These are phyloP conservation scores for Drosophila gaucha DNA, from an alignment of 2,888 invertebrate species.

Conservation along the genomic window DNA sequence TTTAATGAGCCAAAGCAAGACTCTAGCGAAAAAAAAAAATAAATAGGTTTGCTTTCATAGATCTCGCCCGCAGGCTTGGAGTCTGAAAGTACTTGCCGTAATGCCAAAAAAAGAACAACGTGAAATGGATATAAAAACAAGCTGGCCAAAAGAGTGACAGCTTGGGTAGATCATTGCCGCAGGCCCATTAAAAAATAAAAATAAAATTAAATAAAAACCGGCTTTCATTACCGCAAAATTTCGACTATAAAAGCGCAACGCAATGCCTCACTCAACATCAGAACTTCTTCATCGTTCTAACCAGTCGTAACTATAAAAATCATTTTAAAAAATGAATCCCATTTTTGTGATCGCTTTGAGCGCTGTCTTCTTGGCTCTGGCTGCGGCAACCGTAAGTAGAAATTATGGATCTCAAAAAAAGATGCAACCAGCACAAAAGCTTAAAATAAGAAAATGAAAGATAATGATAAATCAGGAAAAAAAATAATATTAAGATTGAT, in stretches of 20 bases:
- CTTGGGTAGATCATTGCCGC: constrained; percentile 59
- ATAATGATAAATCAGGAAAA: neutral
- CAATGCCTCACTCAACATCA: constrained; percentile 41
- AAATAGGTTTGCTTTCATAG: constrained; percentile 45
- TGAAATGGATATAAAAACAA: constrained; percentile 25
- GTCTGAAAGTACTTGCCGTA: constrained; percentile 61
- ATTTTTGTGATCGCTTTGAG: constrained; percentile 63
- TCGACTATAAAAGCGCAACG: constrained; percentile 58
- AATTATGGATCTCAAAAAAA: neutral
- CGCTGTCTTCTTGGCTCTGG: constrained; percentile 57
- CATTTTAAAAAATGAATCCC: constrained; percentile 61
- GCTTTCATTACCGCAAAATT: constrained; percentile 36
- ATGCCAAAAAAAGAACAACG: constrained; percentile 27
- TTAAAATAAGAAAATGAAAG: neutral
- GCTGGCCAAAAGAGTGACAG: constrained; percentile 25
- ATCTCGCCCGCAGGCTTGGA: constrained; percentile 42
- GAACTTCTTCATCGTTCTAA: constrained; percentile 59
- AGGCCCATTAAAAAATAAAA: constrained; percentile 29
- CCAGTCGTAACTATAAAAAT: constrained; percentile 32
- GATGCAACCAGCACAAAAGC: neutral
- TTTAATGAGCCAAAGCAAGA: constrained; percentile 18
- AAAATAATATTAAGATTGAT: no score
- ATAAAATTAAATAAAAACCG: constrained; percentile 52
- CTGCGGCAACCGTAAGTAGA: constrained; percentile 65
- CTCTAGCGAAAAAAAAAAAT: neutral